Evolutionary conservation across 37 sponge, comb jelly and placozoan genomes (phyloP), one percentile per base, ranked within the genome.

Genomic region (Oopsacas minuta): DNA sequence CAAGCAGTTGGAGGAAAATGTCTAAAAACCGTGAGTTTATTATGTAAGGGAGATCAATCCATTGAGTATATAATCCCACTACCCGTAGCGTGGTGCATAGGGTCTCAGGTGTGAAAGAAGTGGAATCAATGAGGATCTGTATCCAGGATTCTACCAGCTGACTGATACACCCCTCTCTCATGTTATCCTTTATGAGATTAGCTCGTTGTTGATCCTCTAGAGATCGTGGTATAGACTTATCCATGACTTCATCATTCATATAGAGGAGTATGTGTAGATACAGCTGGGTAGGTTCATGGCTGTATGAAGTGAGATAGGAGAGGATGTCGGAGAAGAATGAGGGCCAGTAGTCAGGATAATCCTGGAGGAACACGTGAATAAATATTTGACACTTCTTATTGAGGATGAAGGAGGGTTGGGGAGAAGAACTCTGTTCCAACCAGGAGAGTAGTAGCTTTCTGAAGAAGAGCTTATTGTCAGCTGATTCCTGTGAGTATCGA

Each of bases 121-220:
- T 0, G 7, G 39, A 17, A 7, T 7, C 3, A 34, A 17, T 38
- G 85, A 86, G 53, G n/a, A 95, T 91, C 37, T 88, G 86, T 1
- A 85, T 42, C 96, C 94, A 95, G 3, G 92, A 91, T 25, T 93
- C 92, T 17, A 93, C 94, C 46, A 95, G 88, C 35, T 90, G 82
- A 36, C 91, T 85, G 30, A 95, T 89, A 88, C 90, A 90, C 12
- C 87, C 83, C 20, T 87, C 87, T 36, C 96, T 87, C 96, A 95
- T 95, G 7, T 35, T 36, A 86, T 95, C 96, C 87, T 93, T 95
- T 38, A 95, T 93, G 34, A 85, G 12, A n/a, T 86, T 84, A 34
- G 91, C 91, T 0, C 96, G 86, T 3, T n/a, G 69, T 61, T 92
- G 87, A 37, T 93, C 94, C 94, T 93, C 37, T 0, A 36, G 23